Evolutionary conservation across 1,140 invertebrate species (phyloP), one percentile per base, ranked within the genome.

Genomic region (Zaprionus camerounensis): DNA sequence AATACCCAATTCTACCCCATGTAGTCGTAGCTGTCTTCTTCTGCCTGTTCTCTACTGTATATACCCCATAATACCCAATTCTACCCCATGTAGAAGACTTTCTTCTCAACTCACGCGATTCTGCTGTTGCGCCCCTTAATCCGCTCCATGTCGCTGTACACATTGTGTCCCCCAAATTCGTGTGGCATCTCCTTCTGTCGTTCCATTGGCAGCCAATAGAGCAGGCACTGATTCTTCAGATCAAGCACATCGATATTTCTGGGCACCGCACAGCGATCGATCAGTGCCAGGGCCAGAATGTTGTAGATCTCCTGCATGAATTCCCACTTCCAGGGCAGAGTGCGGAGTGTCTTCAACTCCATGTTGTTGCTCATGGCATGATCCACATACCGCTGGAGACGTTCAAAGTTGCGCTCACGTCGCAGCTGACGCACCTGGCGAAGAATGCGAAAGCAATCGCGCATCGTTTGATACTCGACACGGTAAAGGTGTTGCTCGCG

Each of bases 291-390:
- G 0, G 70, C 91, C 38, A 92, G 15, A 3, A 62, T 75, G 38
- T 92, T 92, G 61, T 91, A 92, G 4, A 92, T 75, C 5, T 92
- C 91, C 55, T 78, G 88, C 9, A 91, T 24, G 46, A 91, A 91
- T 59, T 92, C 81, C 58, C 76, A 92, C 57, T 92, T 92, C 86
- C 91, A 91, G 31, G 91, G 91, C 70, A 92, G 69, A 5, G 85
- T 81, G 2, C 90, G 83, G 3, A 61, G 68, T 0, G 88, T 92
- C 61, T 91, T 92, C 0, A 81, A 22, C 7, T 74, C 80, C 3
- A 91, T 73, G 15, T 67, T 66, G 2, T 22, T 70, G 26, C 78
- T 62, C 91, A 92, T 91, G 3, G 80, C 73, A 11, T 79, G 26
- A 53, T 92, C 90, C 31, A 92, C 66, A 13, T 91, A 91, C 28